Conservation (phyloP, 2,888 invertebrate species). For the Entomobrya proxima region DNA sequence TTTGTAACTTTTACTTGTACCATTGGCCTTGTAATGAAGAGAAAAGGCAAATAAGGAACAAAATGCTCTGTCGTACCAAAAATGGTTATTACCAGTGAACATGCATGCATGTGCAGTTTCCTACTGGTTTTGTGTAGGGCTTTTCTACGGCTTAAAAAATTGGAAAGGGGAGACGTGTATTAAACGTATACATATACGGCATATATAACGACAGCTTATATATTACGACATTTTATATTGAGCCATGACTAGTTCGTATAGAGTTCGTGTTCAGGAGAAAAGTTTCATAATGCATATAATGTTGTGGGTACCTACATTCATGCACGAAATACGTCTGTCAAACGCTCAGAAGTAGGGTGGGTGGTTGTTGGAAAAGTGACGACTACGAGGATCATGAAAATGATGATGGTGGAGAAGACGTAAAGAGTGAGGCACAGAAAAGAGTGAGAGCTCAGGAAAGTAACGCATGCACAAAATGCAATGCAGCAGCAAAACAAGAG, state of each 20-base stretch:
- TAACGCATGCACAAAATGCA: constrained; percentile 43
- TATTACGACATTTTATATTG: too few relatives aligned
- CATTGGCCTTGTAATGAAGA: constrained; percentile 51
- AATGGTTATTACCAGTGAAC: constrained; percentile 52
- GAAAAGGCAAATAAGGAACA: constrained; percentile 35
- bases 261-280: too few relatives aligned
- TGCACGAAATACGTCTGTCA: background rate
- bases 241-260: too few relatives aligned
- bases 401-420: background rate
- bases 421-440: background rate
- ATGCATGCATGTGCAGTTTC: constrained; percentile 52
- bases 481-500: constrained; percentile 42
- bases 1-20: background rate
- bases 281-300: too few relatives aligned
- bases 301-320: background rate
- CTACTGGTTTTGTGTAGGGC: background rate
- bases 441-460: constrained; percentile 39
- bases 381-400: background rate
- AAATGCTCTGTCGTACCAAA: constrained; percentile 40
- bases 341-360: background rate
- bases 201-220: too few relatives aligned
- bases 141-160: background rate
- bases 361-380: constrained; percentile 21
- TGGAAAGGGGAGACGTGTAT: constrained; percentile 1
- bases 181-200: background rate